phyloP scores from a whole-genome alignment of 2,888 invertebrate species.

The Eupithecia dodoneata region DNA sequence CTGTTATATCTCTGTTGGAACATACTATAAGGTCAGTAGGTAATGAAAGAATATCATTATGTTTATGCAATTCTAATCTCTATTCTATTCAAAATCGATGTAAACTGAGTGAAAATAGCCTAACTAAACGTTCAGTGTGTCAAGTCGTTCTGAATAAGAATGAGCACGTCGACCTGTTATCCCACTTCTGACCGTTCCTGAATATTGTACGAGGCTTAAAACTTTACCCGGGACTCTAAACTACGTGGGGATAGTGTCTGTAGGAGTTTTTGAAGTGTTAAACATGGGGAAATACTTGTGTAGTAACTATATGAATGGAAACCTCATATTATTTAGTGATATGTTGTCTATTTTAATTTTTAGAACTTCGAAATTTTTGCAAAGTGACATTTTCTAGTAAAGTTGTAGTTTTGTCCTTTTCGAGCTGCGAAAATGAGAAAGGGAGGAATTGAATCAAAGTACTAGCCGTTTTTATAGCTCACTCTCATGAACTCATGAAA shows the following conservation, averaged over 20 bases:
- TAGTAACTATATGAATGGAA: not conserved
- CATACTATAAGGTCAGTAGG: too few species aligned
- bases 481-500: too few species aligned
- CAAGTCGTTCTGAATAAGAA: slow-evolving; percentile 50
- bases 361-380: too few species aligned
- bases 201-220: slow-evolving; percentile 52
- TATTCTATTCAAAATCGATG: slow-evolving; percentile 14
- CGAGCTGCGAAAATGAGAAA: too few species aligned
- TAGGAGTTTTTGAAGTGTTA: not conserved
- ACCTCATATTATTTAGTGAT: too few species aligned
- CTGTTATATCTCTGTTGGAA: too few species aligned
- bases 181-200: slow-evolving; percentile 32
- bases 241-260: slow-evolving; percentile 20
- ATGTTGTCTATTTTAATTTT: too few species aligned
- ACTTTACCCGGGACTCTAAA: slow-evolving; percentile 45
- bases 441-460: too few species aligned
- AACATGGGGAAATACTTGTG: not conserved
- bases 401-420: too few species aligned
- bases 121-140: slow-evolving; percentile 36
- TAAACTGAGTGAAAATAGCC: slow-evolving; percentile 18
- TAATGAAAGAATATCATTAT: not conserved
- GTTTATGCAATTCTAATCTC: not conserved
- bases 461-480: too few species aligned
- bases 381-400: too few species aligned
- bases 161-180: slow-evolving; percentile 39